phyloP scores from a whole-genome alignment of 2,113 vertebrate species.

The Melospiza melodia region DNA sequence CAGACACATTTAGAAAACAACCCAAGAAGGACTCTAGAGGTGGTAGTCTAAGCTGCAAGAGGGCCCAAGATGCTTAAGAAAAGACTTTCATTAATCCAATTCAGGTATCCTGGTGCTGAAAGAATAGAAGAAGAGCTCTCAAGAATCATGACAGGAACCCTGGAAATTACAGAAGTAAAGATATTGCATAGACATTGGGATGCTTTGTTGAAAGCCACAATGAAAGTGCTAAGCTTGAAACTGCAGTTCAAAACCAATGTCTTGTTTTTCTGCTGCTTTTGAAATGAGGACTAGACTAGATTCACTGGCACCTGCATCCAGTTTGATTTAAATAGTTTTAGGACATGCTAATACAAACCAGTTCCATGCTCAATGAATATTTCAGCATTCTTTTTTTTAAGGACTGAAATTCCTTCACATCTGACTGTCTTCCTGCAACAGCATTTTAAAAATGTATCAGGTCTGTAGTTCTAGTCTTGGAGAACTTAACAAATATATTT shows the following conservation, averaged over 20 bases:
- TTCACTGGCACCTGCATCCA: slow-evolving; percentile 4
- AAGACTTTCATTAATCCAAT: not conserved
- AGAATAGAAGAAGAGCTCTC: not conserved
- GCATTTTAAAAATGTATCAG: not conserved
- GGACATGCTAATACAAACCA: slow-evolving; percentile 41
- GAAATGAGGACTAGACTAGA: slow-evolving; percentile 9
- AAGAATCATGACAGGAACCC: not conserved
- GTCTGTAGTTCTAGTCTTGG: not conserved
- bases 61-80: not conserved
- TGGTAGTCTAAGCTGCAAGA: not conserved
- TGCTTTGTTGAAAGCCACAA: not conserved
- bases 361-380: slow-evolving; percentile 21
- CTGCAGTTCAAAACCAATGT: not conserved
- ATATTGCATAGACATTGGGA: not conserved
- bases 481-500: not conserved
- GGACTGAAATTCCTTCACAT: not conserved
- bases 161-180: not conserved
- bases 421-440: not conserved
- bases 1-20: not conserved
- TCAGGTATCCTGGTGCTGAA: not conserved
- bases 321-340: slow-evolving; percentile 50
- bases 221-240: not conserved
- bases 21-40: not conserved
- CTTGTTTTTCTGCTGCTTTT: slow-evolving; percentile 12
- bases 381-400: not conserved